Conservation (phyloP, 2,113 vertebrate species). For the Lagopus leucura region DNA sequence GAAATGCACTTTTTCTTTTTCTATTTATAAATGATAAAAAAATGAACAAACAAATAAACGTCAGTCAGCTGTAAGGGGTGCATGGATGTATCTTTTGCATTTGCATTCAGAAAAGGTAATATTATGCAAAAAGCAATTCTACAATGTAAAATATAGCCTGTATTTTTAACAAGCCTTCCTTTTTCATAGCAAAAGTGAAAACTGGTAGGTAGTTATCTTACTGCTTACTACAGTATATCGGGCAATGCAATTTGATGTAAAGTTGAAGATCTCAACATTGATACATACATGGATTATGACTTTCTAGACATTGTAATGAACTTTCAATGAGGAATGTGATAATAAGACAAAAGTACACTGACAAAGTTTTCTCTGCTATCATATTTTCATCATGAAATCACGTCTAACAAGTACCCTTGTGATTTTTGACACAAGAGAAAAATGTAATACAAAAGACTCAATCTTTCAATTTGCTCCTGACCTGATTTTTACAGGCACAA, state of each 20-base stretch:
- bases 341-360: conserved; percentile 30
- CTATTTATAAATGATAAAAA: background rate
- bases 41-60: background rate
- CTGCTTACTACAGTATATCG: conserved; percentile 13
- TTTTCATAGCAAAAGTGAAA: conserved; percentile 45
- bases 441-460: background rate
- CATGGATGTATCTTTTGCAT: background rate
- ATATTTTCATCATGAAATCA: background rate
- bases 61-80: background rate
- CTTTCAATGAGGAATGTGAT: background rate
- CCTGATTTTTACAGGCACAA: background rate
- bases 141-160: background rate
- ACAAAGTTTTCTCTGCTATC: background rate
- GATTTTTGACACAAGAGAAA: background rate
- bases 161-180: background rate
- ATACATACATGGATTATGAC: background rate
- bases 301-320: conserved; percentile 7
- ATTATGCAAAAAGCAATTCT: background rate
- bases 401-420: background rate
- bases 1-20: conserved; percentile 43
- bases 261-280: conserved; percentile 20
- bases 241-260: conserved; percentile 24
- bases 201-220: background rate
- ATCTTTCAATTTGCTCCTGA: background rate
- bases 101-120: background rate